Conservation (phyloP, 2,113 vertebrate genomes). For the Marmota flaviventris region DNA sequence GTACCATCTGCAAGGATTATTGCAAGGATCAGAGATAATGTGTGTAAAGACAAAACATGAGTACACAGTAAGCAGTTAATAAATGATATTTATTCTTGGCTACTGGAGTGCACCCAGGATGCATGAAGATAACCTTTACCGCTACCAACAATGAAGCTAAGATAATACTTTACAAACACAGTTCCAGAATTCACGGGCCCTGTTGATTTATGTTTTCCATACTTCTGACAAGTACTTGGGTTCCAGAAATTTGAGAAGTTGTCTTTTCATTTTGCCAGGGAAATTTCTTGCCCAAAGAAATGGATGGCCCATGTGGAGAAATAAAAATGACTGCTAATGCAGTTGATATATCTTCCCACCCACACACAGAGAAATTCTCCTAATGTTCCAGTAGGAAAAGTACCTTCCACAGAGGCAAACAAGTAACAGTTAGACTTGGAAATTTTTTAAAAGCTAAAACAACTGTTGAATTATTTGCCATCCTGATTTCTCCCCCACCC, state of each 20-base stretch:
- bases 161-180: neutral
- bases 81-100: neutral
- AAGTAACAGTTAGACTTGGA: constrained; percentile 68
- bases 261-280: constrained; percentile 63
- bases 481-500: neutral
- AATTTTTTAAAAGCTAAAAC: constrained; percentile 66
- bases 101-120: neutral
- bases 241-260: constrained; percentile 15
- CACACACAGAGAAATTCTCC: neutral
- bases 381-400: constrained; percentile 63
- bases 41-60: neutral
- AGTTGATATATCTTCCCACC: neutral
- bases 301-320: neutral
- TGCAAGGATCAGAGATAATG: neutral
- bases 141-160: neutral
- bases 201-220: neutral
- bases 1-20: neutral
- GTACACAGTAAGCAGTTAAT: neutral
- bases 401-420: constrained; percentile 51
- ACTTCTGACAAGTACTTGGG: neutral
- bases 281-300: constrained; percentile 61
- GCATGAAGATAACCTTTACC: neutral
- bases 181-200: neutral
- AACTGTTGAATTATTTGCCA: neutral
- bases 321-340: constrained; percentile 37